Conservation (phyloP, 2,797 vertebrate species). For the Clamator glandarius region DNA sequence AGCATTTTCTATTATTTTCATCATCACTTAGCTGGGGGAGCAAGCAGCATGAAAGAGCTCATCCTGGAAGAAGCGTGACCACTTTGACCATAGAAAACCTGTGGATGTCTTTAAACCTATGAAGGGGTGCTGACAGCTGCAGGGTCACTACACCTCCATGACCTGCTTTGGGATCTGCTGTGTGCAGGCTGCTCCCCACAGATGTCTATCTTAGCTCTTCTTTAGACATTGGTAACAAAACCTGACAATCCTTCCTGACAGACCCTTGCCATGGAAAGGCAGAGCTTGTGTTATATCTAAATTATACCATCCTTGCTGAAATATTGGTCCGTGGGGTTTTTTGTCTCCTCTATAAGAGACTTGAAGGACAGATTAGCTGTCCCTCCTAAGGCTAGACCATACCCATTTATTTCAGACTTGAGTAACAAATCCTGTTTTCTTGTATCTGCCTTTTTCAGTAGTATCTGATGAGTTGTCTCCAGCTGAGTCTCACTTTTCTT, state of each 20-base stretch:
- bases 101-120: neutral
- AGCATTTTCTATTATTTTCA: neutral
- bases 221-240: accelerated
- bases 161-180: accelerated
- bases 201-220: neutral
- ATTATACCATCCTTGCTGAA: neutral
- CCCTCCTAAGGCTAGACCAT: neutral
- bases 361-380: neutral
- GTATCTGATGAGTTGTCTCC: neutral
- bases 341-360: neutral
- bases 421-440: accelerated
- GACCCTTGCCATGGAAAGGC: neutral
- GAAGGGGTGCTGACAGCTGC: accelerated
- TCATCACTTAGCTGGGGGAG: neutral
- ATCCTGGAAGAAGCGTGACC: neutral
- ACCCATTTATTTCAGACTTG: neutral
- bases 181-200: neutral
- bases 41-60: accelerated
- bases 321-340: neutral
- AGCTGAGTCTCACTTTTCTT: neutral
- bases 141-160: neutral
- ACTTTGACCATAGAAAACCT: neutral
- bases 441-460: neutral
- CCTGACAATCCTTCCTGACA: neutral
- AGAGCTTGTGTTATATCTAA: neutral